These are phyloP conservation scores for Luffia ferchaultella DNA, from an alignment of 2,888 invertebrate species.

Conservation along the genomic window DNA sequence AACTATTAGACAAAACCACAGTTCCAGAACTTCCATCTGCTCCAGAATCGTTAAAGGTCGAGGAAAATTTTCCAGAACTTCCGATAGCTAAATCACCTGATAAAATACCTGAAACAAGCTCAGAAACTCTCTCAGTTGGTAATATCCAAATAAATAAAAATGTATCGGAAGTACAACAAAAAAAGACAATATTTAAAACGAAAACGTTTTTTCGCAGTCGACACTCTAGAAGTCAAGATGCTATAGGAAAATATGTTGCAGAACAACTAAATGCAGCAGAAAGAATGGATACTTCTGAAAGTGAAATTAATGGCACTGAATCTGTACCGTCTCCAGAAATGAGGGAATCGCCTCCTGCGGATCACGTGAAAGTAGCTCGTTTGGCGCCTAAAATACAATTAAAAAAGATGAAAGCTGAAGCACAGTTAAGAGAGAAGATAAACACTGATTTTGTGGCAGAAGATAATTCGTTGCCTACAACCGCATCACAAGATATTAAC, in stretches of 20 bases:
- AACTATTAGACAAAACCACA: slow-evolving; percentile 67
- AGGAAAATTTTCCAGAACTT: slow-evolving; percentile 68
- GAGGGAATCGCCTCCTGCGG: slow-evolving; percentile 47
- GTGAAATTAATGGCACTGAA: slow-evolving; percentile 48
- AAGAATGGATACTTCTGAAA: slow-evolving; percentile 45
- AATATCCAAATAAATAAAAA: slow-evolving; percentile 16
- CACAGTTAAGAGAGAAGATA: slow-evolving; percentile 25
- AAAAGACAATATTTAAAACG: slow-evolving; percentile 60
- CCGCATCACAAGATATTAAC: neutral
- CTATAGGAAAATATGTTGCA: slow-evolving; percentile 60
- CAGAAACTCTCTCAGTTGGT: slow-evolving; percentile 16
- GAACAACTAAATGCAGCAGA: slow-evolving; percentile 56
- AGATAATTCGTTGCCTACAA: neutral
- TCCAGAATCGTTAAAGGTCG: slow-evolving; percentile 55
- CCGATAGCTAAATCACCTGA: slow-evolving; percentile 55
- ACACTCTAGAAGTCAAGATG: slow-evolving; percentile 61
- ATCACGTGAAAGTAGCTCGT: slow-evolving; percentile 63
- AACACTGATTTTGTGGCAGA: neutral
- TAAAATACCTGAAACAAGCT: slow-evolving; percentile 31
- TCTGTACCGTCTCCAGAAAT: slow-evolving; percentile 31
- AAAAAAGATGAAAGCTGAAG: slow-evolving; percentile 59
- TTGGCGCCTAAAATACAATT: slow-evolving; percentile 61
- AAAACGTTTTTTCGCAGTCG: slow-evolving; percentile 65
- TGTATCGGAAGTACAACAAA: slow-evolving; percentile 25
- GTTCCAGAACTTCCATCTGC: slow-evolving; percentile 65